phyloP scores from a whole-genome alignment of 1,140 invertebrate species.

The Drosophila kanapiae region DNA sequence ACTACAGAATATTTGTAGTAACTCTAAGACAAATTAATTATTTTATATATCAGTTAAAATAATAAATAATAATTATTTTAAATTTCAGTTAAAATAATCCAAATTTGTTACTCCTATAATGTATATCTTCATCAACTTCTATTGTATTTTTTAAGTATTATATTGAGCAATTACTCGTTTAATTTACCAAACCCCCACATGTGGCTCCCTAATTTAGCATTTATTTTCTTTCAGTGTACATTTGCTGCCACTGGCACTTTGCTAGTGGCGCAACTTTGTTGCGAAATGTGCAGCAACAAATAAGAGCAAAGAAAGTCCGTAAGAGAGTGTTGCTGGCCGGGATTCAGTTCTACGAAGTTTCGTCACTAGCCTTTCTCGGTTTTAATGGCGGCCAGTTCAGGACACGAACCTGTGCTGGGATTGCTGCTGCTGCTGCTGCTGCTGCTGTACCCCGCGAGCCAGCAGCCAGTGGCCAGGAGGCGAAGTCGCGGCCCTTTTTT shows the following conservation, averaged over 20 bases:
- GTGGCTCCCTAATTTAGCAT: neutral
- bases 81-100: too few species aligned
- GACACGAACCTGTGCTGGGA: slow-evolving; percentile 23
- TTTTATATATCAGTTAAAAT: too few species aligned
- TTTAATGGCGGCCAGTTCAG: slow-evolving; percentile 72
- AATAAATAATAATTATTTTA: too few species aligned
- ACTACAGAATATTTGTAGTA: too few species aligned
- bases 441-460: neutral
- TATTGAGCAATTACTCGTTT: too few species aligned
- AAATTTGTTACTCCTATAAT: too few species aligned
- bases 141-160: too few species aligned
- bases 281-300: slow-evolving; percentile 68
- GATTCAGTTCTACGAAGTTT: slow-evolving; percentile 41
- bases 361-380: slow-evolving; percentile 73
- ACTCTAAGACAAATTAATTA: too few species aligned
- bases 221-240: neutral
- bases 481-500: slow-evolving; percentile 52
- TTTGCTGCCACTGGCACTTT: slow-evolving; percentile 9
- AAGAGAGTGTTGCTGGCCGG: slow-evolving; percentile 15
- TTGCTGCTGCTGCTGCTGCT: too few species aligned
- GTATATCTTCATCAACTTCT: too few species aligned
- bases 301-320: slow-evolving; percentile 13
- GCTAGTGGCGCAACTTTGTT: slow-evolving; percentile 63
- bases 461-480: slow-evolving; percentile 9
- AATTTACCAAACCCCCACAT: too few species aligned